Conservation (phyloP, 2,113 vertebrate genomes). For the Scolopax mira region DNA sequence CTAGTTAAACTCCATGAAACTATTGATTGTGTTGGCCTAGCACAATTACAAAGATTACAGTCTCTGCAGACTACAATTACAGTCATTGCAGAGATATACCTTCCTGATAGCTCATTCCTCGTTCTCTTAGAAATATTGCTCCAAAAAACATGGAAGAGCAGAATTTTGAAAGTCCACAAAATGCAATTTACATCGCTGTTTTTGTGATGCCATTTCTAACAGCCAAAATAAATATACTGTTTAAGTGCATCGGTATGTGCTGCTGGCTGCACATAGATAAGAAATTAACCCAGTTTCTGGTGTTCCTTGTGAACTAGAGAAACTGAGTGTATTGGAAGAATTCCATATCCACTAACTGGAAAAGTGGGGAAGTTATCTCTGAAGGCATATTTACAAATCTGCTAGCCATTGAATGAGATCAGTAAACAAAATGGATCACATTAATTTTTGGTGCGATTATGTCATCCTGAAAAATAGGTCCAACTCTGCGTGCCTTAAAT, state of each 20-base stretch:
- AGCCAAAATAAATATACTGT: constrained; percentile 65
- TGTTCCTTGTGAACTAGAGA: background rate
- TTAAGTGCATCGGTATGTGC: constrained; percentile 54
- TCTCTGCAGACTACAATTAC: background rate
- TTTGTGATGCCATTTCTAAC: constrained; percentile 34
- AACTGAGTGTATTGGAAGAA: constrained; percentile 7
- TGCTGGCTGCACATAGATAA: constrained; percentile 43
- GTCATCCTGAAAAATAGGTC: background rate
- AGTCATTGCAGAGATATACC: background rate
- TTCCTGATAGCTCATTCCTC: constrained; percentile 31
- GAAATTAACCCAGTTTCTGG: constrained; percentile 40
- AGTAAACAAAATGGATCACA: background rate
- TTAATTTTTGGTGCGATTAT: background rate
- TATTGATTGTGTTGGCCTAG: background rate
- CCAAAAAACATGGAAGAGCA: background rate
- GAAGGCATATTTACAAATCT: constrained; percentile 34
- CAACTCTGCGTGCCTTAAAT: constrained; percentile 34
- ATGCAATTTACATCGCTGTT: constrained; percentile 20
- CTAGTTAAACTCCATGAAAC: constrained; percentile 3
- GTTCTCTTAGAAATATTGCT: constrained; percentile 3
- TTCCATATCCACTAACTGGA: background rate
- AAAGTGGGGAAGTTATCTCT: constrained; percentile 38
- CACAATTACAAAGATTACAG: background rate
- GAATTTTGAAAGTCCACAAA: constrained; percentile 10
- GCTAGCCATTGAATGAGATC: constrained; percentile 14